A percentile compares a stretch with the other conserved stretches of the same genome.
These are phyloP conservation scores for Drosophila neotestacea DNA, from an alignment of 2,888 invertebrate genomes.

Conservation along the genomic window DNA sequence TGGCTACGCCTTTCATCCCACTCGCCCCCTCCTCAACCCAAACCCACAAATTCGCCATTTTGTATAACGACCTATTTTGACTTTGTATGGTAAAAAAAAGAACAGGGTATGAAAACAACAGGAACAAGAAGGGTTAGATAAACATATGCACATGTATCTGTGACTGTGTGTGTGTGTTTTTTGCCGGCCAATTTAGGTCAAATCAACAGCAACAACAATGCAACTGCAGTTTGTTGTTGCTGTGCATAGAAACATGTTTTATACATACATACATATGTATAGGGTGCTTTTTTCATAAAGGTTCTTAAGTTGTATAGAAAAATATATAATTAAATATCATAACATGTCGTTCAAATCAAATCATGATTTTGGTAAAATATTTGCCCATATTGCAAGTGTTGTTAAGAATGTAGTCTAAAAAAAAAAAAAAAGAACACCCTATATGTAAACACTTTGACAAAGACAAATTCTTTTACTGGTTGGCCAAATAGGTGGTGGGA, in stretches of 20 bases:
- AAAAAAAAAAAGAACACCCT: too few relatives aligned
- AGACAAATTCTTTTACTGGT: slow-evolving; percentile 23
- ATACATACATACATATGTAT: neutral
- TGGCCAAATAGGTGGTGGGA: neutral
- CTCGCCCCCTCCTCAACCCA: neutral
- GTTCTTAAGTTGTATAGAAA: too few relatives aligned
- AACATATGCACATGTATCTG: slow-evolving; percentile 8
- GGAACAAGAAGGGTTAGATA: slow-evolving; percentile 15
- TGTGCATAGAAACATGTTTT: slow-evolving; percentile 37
- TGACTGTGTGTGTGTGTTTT: slow-evolving; percentile 7
- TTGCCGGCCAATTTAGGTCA: slow-evolving; percentile 65
- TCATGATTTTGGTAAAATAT: too few relatives aligned
- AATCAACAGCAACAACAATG: slow-evolving; percentile 45
- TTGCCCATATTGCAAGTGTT: too few relatives aligned
- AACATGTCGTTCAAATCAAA: too few relatives aligned
- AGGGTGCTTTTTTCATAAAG: too few relatives aligned
- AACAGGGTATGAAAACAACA: neutral
- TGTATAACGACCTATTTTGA: slow-evolving; percentile 20
- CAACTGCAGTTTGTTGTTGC: slow-evolving; percentile 18
- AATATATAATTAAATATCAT: too few relatives aligned
- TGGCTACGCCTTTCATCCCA: slow-evolving; percentile 2
- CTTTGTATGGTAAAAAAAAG: slow-evolving; percentile 1
- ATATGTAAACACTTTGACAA: neutral
- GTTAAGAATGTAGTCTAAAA: too few relatives aligned
- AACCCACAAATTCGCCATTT: slow-evolving; percentile 8